Percentiles rank a stretch among this genome's conserved stretches.
Evolutionary conservation across 1,140 invertebrate species (phyloP).

Genomic region (Xylocopa sonorina): DNA sequence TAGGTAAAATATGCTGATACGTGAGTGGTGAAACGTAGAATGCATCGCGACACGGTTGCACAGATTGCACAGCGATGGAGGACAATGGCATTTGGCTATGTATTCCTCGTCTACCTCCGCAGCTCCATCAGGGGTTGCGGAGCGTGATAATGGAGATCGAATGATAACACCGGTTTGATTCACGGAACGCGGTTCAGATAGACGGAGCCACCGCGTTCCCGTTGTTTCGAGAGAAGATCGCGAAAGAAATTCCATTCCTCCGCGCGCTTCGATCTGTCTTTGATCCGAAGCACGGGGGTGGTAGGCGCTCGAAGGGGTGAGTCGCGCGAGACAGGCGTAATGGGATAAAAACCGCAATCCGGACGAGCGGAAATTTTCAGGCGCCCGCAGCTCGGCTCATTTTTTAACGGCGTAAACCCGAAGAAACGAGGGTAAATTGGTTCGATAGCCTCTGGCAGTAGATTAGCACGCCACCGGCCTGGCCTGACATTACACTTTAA

Average conservation of each 20-base stretch:
- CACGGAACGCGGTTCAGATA: neutral
- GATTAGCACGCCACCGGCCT: conserved; percentile 53
- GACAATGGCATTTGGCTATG: neutral
- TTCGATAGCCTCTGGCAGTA: conserved; percentile 54
- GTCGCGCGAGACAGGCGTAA: no score
- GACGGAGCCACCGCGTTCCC: neutral
- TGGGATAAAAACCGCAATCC: neutral
- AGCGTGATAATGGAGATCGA: neutral
- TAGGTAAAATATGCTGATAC: no score
- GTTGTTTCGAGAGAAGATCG: no score
- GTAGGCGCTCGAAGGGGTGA: neutral
- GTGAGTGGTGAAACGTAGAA: no score
- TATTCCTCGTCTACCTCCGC: neutral
- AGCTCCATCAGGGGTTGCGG: neutral
- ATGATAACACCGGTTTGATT: neutral
- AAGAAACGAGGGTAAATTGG: conserved; percentile 49
- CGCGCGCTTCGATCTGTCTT: no score
- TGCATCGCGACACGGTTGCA: no score
- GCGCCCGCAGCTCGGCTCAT: neutral
- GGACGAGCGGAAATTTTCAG: neutral
- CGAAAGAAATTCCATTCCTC: no score
- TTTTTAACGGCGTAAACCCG: conserved; percentile 31
- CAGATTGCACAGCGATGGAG: neutral
- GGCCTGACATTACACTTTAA: conserved; percentile 53
- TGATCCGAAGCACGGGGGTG: no score